Conservation (phyloP, 2,797 vertebrate species). For the Neoniphon sammara region DNA sequence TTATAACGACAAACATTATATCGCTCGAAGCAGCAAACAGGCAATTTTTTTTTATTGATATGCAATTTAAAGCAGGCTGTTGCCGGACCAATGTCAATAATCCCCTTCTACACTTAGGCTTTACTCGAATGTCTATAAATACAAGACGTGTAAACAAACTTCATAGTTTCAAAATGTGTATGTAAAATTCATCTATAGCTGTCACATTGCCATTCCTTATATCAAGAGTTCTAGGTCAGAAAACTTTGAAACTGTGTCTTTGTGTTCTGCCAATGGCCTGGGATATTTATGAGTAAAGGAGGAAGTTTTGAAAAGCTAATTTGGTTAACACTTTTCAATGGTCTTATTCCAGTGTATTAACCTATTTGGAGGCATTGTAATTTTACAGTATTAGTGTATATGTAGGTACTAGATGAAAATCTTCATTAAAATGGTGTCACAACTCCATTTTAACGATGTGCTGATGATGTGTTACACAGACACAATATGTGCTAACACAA, state of each 20-base stretch:
- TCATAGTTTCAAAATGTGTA: constrained; percentile 11
- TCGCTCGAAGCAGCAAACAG: constrained; percentile 35
- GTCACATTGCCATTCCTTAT: background rate
- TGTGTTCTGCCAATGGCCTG: background rate
- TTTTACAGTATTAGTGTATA: no score
- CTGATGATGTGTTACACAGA: no score
- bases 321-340: no score
- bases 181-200: constrained; percentile 31
- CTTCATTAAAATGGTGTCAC: no score
- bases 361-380: no score
- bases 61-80: constrained; percentile 10
- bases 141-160: constrained; percentile 3
- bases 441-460: no score
- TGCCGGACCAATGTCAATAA: constrained; percentile 1
- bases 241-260: background rate
- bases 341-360: no score
- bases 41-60: constrained; percentile 9
- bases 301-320: no score
- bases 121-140: constrained; percentile 5
- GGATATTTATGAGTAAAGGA: constrained; percentile 2
- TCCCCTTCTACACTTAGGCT: background rate
- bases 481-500: no score
- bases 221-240: background rate
- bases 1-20: constrained; percentile 14
- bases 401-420: no score